These are phyloP conservation scores for Rhyzopertha dominica DNA, from an alignment of 1,140 invertebrate genomes.

Conservation along the genomic window DNA sequence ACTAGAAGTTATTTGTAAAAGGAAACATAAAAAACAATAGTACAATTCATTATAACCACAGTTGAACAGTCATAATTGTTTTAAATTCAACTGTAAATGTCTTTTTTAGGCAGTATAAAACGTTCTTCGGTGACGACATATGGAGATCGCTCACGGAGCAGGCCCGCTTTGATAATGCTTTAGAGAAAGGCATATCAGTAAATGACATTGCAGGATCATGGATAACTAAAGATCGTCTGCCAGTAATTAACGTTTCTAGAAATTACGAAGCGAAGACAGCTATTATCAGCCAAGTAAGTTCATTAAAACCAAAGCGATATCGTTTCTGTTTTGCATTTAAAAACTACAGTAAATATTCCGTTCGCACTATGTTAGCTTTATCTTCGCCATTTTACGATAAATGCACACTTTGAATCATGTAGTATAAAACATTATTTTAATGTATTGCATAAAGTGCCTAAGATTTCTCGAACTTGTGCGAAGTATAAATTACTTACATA, in stretches of 20 bases:
- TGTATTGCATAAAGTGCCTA: too few species aligned
- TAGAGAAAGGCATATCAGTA: constrained; percentile 55
- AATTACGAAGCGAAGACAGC: constrained; percentile 62
- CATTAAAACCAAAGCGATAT: too few species aligned
- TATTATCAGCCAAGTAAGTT: constrained; percentile 59
- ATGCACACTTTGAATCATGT: too few species aligned
- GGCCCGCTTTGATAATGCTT: constrained; percentile 52
- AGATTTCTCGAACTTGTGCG: too few species aligned
- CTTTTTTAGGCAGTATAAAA: constrained; percentile 58
- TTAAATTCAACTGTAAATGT: constrained; percentile 6
- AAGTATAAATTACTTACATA: too few species aligned
- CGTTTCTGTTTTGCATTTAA: too few species aligned
- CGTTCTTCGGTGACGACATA: constrained; percentile 74
- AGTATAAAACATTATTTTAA: too few species aligned
- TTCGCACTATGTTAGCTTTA: too few species aligned
- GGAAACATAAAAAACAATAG: too few species aligned
- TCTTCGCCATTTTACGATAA: too few species aligned
- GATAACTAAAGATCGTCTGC: constrained; percentile 75
- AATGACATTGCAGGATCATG: constrained; percentile 70
- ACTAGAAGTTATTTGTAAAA: too few species aligned
- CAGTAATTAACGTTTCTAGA: constrained; percentile 67
- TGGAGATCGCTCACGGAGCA: constrained; percentile 71
- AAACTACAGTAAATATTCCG: too few species aligned
- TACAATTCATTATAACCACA: not conserved
- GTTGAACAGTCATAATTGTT: not conserved